Evolutionary conservation across 1,140 invertebrate species (phyloP), one percentile per base, ranked within the genome.

Genomic region (Drosophila azteca): DNA sequence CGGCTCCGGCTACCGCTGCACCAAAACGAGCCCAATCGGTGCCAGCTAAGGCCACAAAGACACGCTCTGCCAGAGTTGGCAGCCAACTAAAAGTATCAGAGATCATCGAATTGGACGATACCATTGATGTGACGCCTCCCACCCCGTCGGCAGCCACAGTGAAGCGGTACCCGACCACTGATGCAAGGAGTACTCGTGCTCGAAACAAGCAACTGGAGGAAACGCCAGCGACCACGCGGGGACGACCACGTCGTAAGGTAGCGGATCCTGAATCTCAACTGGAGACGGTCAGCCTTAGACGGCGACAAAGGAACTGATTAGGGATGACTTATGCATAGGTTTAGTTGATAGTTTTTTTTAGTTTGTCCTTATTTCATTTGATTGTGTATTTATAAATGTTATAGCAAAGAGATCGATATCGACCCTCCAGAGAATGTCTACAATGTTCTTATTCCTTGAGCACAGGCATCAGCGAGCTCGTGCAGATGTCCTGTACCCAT

Each of bases 401-500:
- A 39, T 39, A 5, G 11, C 35, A 39, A 39, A 3, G 35, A 39
- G 35, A 13, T 5, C 35, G 35, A 39, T 3, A 35, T 35, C 9
- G 35, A 39, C 11, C 11, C 11, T 39, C 35, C 35, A 39, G 11
- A 13, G 35, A 39, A 39, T 39, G 35, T 39, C 11, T 13, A 11
- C 13, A 39, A 5, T 39, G 3, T 8, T 5, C 4, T 39, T 11
- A 39, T 39, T 39, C 24, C 3, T 9, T 7, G 6, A 31, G 44
- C 8, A 68, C n/a, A 4, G 81, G 55, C 69, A 85, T 41, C 26
- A 82, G 43, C 0, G 82, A 85, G 0, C 54, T 59, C 41, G 9
- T 59, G 50, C 82, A 85, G 1, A 67, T 52, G 52, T 68, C 55
- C 5, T 59, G 41, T 22, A 58, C 61, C 94, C 94, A 94, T 46